Conservation (phyloP, 2,888 invertebrate genomes). For the Micoletzkya japonica region DNA sequence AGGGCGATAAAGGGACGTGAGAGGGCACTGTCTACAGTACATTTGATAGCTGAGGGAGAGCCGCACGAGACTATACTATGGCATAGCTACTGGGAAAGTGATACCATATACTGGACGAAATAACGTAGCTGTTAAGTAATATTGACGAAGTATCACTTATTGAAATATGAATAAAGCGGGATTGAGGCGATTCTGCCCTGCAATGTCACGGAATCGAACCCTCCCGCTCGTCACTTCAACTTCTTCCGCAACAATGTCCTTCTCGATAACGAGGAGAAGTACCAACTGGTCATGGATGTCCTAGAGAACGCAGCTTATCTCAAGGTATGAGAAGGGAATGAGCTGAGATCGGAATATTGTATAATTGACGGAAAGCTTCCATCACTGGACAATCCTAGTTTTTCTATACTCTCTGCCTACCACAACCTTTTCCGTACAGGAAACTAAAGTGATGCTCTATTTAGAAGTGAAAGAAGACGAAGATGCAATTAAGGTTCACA, state of each 20-base stretch:
- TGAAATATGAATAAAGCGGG: not conserved
- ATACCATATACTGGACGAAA: no score
- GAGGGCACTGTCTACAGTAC: no score
- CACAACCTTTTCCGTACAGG: not conserved
- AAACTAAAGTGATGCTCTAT: no score
- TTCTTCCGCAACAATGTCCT: constrained; percentile 47
- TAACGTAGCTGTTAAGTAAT: not conserved
- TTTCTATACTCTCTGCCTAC: not conserved
- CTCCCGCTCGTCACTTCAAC: constrained; percentile 45
- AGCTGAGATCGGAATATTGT: not conserved
- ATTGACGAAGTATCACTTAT: not conserved
- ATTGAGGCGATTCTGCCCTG: constrained; percentile 43
- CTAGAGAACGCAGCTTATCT: constrained; percentile 42
- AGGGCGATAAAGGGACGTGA: no score
- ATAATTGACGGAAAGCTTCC: no score
- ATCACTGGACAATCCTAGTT: no score
- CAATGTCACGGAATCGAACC: constrained; percentile 53
- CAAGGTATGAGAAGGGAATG: constrained; percentile 29
- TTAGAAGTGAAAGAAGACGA: no score
- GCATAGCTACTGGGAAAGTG: no score
- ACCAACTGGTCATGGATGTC: constrained; percentile 41
- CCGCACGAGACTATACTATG: no score
- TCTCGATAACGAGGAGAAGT: constrained; percentile 40
- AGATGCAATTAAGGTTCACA: constrained; percentile 40
- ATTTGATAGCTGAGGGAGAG: no score